Evolutionary conservation across 2,113 vertebrate genomes (phyloP), one percentile per base, ranked within the genome.

Genomic region (Apaloderma vittatum): DNA sequence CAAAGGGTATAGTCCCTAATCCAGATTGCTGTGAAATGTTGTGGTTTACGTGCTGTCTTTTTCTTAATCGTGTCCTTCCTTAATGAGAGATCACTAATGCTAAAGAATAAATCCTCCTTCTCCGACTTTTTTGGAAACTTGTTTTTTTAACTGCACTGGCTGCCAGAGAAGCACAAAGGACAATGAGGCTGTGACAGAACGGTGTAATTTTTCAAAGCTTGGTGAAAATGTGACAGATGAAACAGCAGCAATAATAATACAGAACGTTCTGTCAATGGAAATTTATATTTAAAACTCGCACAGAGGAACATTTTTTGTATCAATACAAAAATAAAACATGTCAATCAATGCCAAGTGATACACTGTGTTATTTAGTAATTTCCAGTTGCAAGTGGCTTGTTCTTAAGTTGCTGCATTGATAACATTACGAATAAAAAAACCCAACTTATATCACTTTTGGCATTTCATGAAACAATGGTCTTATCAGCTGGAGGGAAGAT

Each of bases 191-290:
- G 4, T 77, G 78, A 63, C 75, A 93, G 71, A 82, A 66, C 45
- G 70, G 71, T 67, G 52, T 8, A 15, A 68, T 83, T 95, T 91
- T 82, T 88, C 82, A 46, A 27, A 62, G 63, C 91, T 88, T 67
- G 24, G 66, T 51, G 67, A 49, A 58, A 95, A 88, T 90, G 71
- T 92, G 90, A 71, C 93, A 90, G 71, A 90, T 86, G 82, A 95
- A 92, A 86, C 78, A 71, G 92, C 67, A 48, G 88, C 82, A 93
- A 5, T 91, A 76, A 76, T 82, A 80, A 95, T 55, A 88, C 88
- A 90, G 92, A 93, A 90, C 12, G 92, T 92, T 94, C 96, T 93
- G 78, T 95, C 90, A 86, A 70, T 96, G 94, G 93, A 68, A 90
- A 90, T 93, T 72, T 88, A 70, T 92, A 70, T 88, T 93, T 96